Evolutionary conservation across 2,797 vertebrate species (phyloP).

Genomic region (Melanotaenia nigrans): DNA sequence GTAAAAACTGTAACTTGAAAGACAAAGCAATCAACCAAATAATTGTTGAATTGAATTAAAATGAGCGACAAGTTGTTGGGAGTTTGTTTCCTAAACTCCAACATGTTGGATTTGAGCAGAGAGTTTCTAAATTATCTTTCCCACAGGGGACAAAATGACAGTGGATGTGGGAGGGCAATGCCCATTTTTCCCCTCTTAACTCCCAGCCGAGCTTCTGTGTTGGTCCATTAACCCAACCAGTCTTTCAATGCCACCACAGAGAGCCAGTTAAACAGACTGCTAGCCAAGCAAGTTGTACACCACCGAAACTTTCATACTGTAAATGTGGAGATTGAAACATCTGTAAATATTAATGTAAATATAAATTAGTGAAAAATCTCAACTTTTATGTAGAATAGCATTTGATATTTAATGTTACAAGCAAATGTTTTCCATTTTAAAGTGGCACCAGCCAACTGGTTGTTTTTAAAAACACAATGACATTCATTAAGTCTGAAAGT

Average conservation of each 20-base stretch:
- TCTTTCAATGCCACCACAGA: conserved; percentile 26
- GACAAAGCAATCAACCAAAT: neutral
- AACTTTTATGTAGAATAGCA: neutral
- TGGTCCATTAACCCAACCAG: conserved; percentile 65
- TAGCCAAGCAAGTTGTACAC: conserved; percentile 16
- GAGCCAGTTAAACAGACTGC: conserved; percentile 41
- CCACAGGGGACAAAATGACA: conserved; percentile 10
- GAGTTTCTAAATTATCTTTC: conserved; percentile 27
- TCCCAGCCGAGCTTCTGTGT: conserved; percentile 54
- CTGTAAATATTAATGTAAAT: neutral
- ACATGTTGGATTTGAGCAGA: conserved; percentile 1
- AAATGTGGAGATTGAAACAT: neutral
- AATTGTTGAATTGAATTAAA: neutral
- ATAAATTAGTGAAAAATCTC: neutral
- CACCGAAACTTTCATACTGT: neutral
- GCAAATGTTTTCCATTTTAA: neutral
- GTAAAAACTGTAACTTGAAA: too few species aligned
- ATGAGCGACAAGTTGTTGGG: neutral
- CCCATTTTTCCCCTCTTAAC: conserved; percentile 45
- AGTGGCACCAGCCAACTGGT: too few species aligned
- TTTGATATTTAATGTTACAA: neutral
- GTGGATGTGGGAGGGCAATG: conserved; percentile 18
- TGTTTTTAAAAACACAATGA: too few species aligned
- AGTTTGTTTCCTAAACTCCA: neutral
- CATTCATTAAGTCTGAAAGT: too few species aligned